Percentiles rank a stretch among this genome's conserved stretches.
phyloP scores from a whole-genome alignment of 2,888 invertebrate genomes.

The Rhingia campestris region DNA sequence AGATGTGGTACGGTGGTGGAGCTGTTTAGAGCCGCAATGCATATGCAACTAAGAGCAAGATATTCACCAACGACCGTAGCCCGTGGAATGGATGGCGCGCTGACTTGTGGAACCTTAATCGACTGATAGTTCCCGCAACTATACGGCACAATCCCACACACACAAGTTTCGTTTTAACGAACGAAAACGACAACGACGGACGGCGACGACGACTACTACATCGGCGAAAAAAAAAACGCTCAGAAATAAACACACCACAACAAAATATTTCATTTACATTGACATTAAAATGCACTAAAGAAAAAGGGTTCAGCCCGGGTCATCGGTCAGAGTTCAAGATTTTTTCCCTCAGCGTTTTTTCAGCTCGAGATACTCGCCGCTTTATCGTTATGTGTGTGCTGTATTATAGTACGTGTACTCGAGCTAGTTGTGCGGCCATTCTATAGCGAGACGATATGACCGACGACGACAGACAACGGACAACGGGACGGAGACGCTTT shows the following conservation, averaged over 20 bases:
- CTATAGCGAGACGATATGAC: slow-evolving; percentile 3
- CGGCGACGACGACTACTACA: background rate
- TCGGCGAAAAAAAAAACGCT: slow-evolving; percentile 47
- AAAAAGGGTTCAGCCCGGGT: slow-evolving; percentile 77
- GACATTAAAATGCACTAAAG: slow-evolving; percentile 76
- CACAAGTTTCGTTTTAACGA: slow-evolving; percentile 37
- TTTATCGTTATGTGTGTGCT: slow-evolving; percentile 24
- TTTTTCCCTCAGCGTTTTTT: slow-evolving; percentile 62
- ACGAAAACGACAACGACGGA: background rate
- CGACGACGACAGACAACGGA: slow-evolving; percentile 11
- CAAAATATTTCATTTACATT: slow-evolving; percentile 75
- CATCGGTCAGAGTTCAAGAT: slow-evolving; percentile 83
- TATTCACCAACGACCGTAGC: slow-evolving; percentile 54
- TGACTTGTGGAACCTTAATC: slow-evolving; percentile 72
- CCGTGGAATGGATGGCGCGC: slow-evolving; percentile 40
- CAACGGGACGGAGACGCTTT: slow-evolving; percentile 27
- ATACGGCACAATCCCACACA: slow-evolving; percentile 19
- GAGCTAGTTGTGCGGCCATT: background rate
- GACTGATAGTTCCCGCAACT: slow-evolving; percentile 69
- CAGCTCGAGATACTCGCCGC: slow-evolving; percentile 31
- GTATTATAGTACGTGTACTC: slow-evolving; percentile 16
- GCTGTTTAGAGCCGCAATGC: background rate
- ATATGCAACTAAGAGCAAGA: slow-evolving; percentile 7
- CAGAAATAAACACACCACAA: slow-evolving; percentile 50
- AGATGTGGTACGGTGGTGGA: background rate